phyloP scores from a whole-genome alignment of 2,888 invertebrate species.

The Aromia moschata region DNA sequence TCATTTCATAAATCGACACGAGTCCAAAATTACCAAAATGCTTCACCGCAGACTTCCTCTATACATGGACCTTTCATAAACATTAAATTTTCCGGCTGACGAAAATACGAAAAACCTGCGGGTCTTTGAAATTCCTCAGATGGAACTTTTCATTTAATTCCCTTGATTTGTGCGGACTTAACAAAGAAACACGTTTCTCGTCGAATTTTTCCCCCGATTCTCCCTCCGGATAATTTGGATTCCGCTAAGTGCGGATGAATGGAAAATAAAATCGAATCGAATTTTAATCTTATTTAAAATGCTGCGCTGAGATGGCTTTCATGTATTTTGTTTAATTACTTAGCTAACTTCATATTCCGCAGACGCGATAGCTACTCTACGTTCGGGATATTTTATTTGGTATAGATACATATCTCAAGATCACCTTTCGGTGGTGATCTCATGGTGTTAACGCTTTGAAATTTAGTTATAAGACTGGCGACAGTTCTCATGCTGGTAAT shows the following conservation, averaged over 20 bases:
- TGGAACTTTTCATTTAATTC: conserved; percentile 16
- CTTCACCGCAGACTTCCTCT: background rate
- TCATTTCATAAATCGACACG: conserved; percentile 20
- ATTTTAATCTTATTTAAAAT: conserved; percentile 17
- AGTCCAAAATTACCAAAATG: conserved; percentile 13
- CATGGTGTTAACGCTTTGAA: no score
- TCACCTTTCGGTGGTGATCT: no score
- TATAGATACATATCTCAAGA: no score
- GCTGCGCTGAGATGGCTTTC: background rate
- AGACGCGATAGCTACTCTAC: no score
- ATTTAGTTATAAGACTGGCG: no score
- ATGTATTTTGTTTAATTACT: conserved; percentile 2
- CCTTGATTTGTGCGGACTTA: conserved; percentile 12
- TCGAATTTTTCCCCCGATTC: background rate
- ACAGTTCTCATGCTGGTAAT: no score
- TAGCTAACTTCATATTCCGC: no score
- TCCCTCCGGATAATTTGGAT: background rate
- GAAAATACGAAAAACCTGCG: conserved; percentile 10
- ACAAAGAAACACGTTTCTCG: conserved; percentile 11
- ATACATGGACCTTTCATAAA: conserved; percentile 16
- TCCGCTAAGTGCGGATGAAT: conserved; percentile 1
- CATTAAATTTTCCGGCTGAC: conserved; percentile 8
- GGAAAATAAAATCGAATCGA: conserved; percentile 1
- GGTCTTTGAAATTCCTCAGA: conserved; percentile 5
- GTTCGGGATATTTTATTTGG: no score